phyloP scores from a whole-genome alignment of 1,140 invertebrate genomes.

The Drosophila novamexicana region DNA sequence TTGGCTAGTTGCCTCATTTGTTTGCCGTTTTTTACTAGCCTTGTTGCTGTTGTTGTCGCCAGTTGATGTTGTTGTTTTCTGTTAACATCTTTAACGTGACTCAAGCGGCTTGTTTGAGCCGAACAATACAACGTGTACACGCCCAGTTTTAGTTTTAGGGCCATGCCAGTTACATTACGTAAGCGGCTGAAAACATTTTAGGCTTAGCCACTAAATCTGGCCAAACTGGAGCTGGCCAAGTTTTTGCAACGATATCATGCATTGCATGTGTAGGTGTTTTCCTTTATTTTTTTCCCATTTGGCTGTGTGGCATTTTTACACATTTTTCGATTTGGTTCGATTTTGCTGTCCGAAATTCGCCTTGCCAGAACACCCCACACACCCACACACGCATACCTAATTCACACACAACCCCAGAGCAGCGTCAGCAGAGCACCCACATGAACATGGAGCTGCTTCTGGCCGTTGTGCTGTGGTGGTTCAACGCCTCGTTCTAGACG shows the following conservation, averaged over 20 bases:
- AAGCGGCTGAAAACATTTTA: conserved; percentile 38
- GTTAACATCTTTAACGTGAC: conserved; percentile 55
- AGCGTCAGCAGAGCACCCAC: conserved; percentile 29
- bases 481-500: conserved; percentile 78
- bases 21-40: neutral
- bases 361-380: conserved; percentile 45
- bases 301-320: conserved; percentile 35
- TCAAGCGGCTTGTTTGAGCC: conserved; percentile 32
- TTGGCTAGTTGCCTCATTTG: conserved; percentile 51
- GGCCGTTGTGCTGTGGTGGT: conserved; percentile 41
- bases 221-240: conserved; percentile 17
- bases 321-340: conserved; percentile 34
- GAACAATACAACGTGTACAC: conserved; percentile 31
- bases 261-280: conserved; percentile 34
- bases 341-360: conserved; percentile 48
- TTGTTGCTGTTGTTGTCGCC: neutral
- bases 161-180: conserved; percentile 51
- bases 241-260: conserved; percentile 18
- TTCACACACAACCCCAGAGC: neutral
- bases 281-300: conserved; percentile 9
- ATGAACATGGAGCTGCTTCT: conserved; percentile 11
- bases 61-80: conserved; percentile 30
- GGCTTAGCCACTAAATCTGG: conserved; percentile 34
- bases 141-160: conserved; percentile 50
- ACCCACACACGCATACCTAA: conserved; percentile 22